phyloP scores from a whole-genome alignment of 1,140 invertebrate genomes.

The Laupala kohalensis region DNA sequence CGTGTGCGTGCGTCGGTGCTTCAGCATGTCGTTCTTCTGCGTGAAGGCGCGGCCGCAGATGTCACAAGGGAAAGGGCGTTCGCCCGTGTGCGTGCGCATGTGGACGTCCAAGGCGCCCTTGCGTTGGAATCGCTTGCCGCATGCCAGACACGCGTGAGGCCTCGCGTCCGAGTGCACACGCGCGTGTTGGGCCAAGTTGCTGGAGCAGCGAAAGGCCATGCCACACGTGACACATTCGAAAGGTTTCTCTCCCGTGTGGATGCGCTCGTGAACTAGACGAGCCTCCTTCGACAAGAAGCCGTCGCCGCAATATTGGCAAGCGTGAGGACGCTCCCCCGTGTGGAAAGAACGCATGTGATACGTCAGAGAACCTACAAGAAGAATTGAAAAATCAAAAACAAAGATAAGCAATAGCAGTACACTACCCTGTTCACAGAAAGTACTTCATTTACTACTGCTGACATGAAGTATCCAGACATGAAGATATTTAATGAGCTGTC shows the following conservation, averaged over 20 bases:
- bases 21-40: slow-evolving; percentile 22
- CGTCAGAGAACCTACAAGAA: slow-evolving; percentile 22
- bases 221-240: slow-evolving; percentile 22
- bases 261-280: slow-evolving; percentile 36
- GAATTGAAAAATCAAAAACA: too few species aligned
- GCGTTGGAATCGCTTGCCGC: slow-evolving; percentile 10
- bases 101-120: slow-evolving; percentile 21
- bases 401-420: too few species aligned
- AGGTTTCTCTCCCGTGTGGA: slow-evolving; percentile 44
- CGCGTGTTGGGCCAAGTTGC: slow-evolving; percentile 9
- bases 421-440: too few species aligned
- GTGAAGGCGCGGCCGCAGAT: slow-evolving; percentile 35
- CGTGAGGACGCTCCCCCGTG: slow-evolving; percentile 35
- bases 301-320: slow-evolving; percentile 39
- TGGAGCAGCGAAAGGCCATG: slow-evolving; percentile 8
- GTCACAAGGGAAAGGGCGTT: slow-evolving; percentile 40
- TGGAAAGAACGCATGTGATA: slow-evolving; percentile 30
- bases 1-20: slow-evolving; percentile 10
- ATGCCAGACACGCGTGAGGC: slow-evolving; percentile 1
- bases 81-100: slow-evolving; percentile 54
- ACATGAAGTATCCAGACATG: too few species aligned
- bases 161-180: slow-evolving; percentile 8
- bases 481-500: too few species aligned
- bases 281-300: slow-evolving; percentile 34
- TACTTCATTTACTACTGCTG: too few species aligned